Conservation (phyloP, 1,140 invertebrate species). For the Drosophila sproati region DNA sequence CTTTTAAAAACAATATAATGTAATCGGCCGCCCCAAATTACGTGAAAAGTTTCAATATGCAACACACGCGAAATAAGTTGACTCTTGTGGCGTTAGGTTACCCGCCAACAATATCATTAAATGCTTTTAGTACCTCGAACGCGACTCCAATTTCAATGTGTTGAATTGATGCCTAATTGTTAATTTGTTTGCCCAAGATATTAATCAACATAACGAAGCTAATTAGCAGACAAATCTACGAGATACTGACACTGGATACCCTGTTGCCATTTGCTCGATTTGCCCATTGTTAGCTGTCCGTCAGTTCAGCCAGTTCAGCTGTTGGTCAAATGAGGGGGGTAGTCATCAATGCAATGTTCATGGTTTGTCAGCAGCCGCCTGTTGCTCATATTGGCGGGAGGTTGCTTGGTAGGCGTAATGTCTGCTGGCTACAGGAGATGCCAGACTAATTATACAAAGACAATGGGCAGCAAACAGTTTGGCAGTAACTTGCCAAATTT, state of each 20-base stretch:
- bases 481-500: not conserved
- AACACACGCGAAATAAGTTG: conserved; percentile 1
- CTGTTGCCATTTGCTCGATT: not conserved
- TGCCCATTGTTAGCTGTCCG: not conserved
- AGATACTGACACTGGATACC: conserved; percentile 5
- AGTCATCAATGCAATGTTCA: conserved; percentile 17
- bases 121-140: not conserved
- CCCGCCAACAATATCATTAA: not conserved
- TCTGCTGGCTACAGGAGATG: not conserved
- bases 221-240: conserved; percentile 47
- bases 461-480: not conserved
- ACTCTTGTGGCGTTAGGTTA: conserved; percentile 25
- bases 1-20: conserved; percentile 52
- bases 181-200: conserved; percentile 15
- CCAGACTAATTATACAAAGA: not conserved
- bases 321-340: conserved; percentile 1
- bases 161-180: conserved; percentile 33
- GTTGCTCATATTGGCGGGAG: not conserved
- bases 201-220: conserved; percentile 56
- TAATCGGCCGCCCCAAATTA: conserved; percentile 22
- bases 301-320: conserved; percentile 1
- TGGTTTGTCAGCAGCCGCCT: not conserved
- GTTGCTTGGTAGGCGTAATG: not conserved
- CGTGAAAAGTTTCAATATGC: conserved; percentile 23
- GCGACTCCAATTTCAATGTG: not conserved